Conservation (phyloP, 64 coral and sea anemone genomes). For the Montipora sp. region DNA sequence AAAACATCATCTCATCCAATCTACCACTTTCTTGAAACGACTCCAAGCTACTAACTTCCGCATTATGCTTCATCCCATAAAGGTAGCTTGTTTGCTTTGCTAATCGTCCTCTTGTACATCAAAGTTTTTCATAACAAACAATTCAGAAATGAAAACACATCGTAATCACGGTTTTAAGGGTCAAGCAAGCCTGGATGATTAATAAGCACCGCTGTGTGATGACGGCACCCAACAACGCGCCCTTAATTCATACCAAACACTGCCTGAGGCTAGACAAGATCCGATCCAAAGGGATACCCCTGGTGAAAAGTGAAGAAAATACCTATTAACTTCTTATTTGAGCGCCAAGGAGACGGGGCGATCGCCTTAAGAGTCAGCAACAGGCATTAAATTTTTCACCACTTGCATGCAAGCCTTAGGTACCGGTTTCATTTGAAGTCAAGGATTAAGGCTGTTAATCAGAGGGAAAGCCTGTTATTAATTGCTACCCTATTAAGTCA, state of each 20-base stretch:
- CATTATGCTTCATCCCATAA: not conserved
- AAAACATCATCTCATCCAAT: slow-evolving; percentile 21
- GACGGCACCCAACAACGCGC: not conserved
- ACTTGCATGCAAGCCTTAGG: not conserved
- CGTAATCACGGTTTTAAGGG: slow-evolving; percentile 46
- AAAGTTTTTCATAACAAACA: slow-evolving; percentile 49
- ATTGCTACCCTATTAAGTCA: not conserved
- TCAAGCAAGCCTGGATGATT: slow-evolving; percentile 33
- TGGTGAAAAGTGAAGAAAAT: not conserved
- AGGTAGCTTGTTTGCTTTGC: slow-evolving; percentile 48
- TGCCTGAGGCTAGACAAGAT: not conserved
- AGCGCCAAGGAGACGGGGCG: not conserved
- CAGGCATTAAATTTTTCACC: not conserved
- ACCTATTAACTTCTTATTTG: slow-evolving; percentile 1
- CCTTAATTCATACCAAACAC: not conserved
- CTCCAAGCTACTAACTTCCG: slow-evolving; percentile 36
- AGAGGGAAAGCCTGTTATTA: not conserved
- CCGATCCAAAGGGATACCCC: not conserved
- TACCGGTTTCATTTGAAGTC: not conserved
- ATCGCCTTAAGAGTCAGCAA: slow-evolving; percentile 11
- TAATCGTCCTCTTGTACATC: slow-evolving; percentile 60
- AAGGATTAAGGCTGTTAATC: not conserved
- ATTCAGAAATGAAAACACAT: slow-evolving; percentile 44
- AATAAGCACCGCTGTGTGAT: slow-evolving; percentile 29
- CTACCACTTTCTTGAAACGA: slow-evolving; percentile 17